These are phyloP conservation scores for Ptychoptera albimana DNA, from an alignment of 2,888 invertebrate species.

Conservation along the genomic window DNA sequence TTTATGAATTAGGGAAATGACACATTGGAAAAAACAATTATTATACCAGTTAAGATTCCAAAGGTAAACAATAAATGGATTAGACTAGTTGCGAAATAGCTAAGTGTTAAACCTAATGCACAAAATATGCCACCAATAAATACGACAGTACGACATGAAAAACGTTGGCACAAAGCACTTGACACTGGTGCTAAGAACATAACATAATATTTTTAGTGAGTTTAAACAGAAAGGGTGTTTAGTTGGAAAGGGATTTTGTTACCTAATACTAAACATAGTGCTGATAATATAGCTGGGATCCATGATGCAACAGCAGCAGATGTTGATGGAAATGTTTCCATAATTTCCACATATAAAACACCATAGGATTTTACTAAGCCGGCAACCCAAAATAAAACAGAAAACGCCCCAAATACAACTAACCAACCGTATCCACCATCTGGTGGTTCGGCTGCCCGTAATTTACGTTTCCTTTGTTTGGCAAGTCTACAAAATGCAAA, in stretches of 20 bases:
- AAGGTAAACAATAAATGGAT: constrained; percentile 53
- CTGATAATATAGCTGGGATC: constrained; percentile 65
- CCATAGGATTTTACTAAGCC: constrained; percentile 69
- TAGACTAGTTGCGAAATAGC: constrained; percentile 52
- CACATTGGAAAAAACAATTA: neutral
- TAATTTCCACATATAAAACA: constrained; percentile 62
- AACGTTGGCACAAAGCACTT: constrained; percentile 53
- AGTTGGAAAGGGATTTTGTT: no score
- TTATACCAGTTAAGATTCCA: constrained; percentile 51
- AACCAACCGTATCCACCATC: constrained; percentile 69
- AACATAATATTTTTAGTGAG: neutral
- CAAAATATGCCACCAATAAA: constrained; percentile 58
- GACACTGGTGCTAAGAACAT: constrained; percentile 46
- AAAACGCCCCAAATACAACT: constrained; percentile 59
- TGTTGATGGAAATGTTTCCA: constrained; percentile 60
- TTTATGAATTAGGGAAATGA: neutral
- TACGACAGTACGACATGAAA: constrained; percentile 51
- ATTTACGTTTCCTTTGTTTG: constrained; percentile 5
- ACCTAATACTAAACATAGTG: constrained; percentile 49
- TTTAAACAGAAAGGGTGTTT: no score
- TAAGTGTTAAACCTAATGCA: constrained; percentile 48
- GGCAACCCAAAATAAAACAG: constrained; percentile 68
- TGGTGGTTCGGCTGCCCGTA: constrained; percentile 32
- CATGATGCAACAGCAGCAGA: constrained; percentile 61
- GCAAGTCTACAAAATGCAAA: constrained; percentile 1